These are phyloP conservation scores for Rhyacophila brunnea DNA, from an alignment of 1,140 invertebrate genomes.

Conservation along the genomic window DNA sequence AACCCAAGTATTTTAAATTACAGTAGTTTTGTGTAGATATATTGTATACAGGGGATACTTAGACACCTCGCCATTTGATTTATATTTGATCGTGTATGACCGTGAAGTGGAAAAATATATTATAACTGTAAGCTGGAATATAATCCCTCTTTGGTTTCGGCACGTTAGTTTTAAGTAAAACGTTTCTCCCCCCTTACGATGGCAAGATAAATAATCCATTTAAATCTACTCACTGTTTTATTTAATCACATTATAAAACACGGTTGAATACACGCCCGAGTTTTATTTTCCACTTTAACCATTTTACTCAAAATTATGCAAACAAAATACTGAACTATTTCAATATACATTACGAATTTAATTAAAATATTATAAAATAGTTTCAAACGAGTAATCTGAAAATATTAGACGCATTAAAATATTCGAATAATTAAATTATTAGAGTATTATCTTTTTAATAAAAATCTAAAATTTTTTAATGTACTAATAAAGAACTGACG, in stretches of 20 bases:
- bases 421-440: no score
- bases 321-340: no score
- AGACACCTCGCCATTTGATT: slow-evolving; percentile 20
- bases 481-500: no score
- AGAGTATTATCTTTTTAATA: no score
- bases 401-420: no score
- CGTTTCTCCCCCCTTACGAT: slow-evolving; percentile 5
- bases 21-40: no score
- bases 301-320: no score
- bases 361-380: no score
- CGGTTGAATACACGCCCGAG: slow-evolving; percentile 3
- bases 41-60: neutral
- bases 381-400: no score
- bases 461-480: no score
- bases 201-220: slow-evolving; percentile 28
- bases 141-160: slow-evolving; percentile 16
- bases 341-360: no score
- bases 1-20: no score
- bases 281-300: slow-evolving; percentile 9
- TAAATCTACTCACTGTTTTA: slow-evolving; percentile 10
- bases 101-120: slow-evolving; percentile 35
- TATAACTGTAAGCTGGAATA: slow-evolving; percentile 21
- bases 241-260: slow-evolving; percentile 13
- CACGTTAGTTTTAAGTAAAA: slow-evolving; percentile 27
- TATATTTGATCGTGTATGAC: slow-evolving; percentile 28